These are phyloP conservation scores for Mormyrus iriodes DNA, from an alignment of 2,113 vertebrate genomes.

Conservation along the genomic window DNA sequence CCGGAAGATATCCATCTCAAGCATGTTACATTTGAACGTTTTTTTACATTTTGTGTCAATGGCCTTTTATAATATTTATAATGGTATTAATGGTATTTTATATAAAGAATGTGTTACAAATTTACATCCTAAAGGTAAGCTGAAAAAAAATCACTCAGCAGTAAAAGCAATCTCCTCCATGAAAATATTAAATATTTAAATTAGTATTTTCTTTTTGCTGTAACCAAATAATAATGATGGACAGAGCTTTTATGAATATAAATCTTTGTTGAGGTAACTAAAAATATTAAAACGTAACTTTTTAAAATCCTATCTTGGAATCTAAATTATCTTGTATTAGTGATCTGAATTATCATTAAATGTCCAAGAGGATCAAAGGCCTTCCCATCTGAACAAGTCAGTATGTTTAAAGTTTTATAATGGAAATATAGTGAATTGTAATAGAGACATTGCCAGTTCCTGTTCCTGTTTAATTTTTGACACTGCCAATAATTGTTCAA, in stretches of 20 bases:
- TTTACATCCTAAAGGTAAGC: not conserved
- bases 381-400: not conserved
- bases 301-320: not conserved
- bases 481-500: not conserved
- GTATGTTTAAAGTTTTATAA: not conserved
- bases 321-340: too few species aligned
- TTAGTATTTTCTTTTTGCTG: not conserved
- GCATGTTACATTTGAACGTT: not conserved
- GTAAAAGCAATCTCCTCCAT: too few species aligned
- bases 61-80: not conserved
- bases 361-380: not conserved
- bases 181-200: not conserved
- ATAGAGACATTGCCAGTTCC: not conserved
- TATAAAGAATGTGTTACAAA: not conserved
- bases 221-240: not conserved
- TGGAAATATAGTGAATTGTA: not conserved
- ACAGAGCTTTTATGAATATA: not conserved
- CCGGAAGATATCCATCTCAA: constrained; percentile 1
- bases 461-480: not conserved
- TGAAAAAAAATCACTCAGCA: not conserved
- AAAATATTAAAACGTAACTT: not conserved
- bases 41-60: not conserved
- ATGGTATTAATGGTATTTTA: not conserved
- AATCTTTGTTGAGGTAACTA: not conserved
- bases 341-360: not conserved